These are phyloP conservation scores for Bellardia pandia DNA, from an alignment of 2,888 invertebrate species.

Conservation along the genomic window DNA sequence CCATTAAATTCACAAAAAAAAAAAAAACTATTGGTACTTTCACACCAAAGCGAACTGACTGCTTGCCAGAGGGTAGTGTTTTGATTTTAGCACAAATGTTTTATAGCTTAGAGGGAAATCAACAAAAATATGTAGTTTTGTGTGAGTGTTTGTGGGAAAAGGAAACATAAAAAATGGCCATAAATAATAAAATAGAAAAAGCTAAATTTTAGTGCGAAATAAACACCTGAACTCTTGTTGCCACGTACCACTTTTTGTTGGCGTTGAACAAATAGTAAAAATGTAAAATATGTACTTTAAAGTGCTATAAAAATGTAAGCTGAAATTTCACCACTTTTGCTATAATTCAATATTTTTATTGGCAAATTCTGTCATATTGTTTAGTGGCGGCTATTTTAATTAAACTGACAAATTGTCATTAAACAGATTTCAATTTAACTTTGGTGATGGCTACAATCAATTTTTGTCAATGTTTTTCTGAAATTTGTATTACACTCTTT, in stretches of 20 bases:
- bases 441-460: background rate
- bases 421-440: background rate
- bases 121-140: background rate
- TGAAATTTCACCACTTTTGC: no score
- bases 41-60: constrained; percentile 14
- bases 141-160: background rate
- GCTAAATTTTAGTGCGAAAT: constrained; percentile 9
- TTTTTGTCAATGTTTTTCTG: background rate
- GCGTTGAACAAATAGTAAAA: no score
- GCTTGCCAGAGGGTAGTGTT: constrained; percentile 24
- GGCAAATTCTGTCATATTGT: no score
- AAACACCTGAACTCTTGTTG: background rate
- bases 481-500: background rate
- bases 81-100: constrained; percentile 45
- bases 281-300: background rate
- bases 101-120: constrained; percentile 32
- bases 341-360: no score
- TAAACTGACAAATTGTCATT: background rate
- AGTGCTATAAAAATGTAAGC: no score
- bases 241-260: background rate
- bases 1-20: constrained; percentile 58
- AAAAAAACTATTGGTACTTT: constrained; percentile 5
- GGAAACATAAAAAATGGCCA: background rate
- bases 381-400: background rate
- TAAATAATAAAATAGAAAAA: constrained; percentile 7